Base-by-base conservation (phyloP, 2,888 invertebrate genomes). In the Drosophila lacicola region DNA sequence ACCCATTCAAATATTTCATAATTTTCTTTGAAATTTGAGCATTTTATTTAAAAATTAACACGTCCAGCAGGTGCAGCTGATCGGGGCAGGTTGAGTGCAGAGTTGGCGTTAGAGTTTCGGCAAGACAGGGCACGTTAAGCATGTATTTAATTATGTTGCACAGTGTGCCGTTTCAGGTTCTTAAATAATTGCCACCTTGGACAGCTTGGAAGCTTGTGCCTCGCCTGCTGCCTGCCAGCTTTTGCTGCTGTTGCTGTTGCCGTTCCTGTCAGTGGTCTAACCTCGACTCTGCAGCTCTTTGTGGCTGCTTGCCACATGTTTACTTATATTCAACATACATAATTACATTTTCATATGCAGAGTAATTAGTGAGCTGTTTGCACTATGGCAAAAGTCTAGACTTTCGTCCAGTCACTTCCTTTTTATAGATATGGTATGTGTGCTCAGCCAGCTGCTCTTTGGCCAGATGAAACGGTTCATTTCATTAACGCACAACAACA, bases 291-390 rank as follows among this genome's bases (percentile, higher is more conserved):
- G 61, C 60, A 53, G 62, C 72, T 65, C 62, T 60, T 61, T 75
- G 75, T 55, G 75, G 72, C 72, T 71, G 57, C 67, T 61, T 61
- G 75, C 76, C 75, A 75, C 75, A 75, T 72, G 68, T 65, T 73
- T 77, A 69, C 68, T 61, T 74, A 61, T 67, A 69, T 69, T 53
- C 65, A 65, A 53, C 73, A 76, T 44, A 70, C 77, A 77, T 77
- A 77, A 77, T 77, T 77, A 77, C 77, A 74, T 67, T 77, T 77
- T 77, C 74, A 77, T 77, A 77, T 77, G 57, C 67, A 61, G 53
- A 58, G 77, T 78, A 78, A 78, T 78, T 78, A 78, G 78, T 66
- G 56, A 60, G 42, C 21, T 39, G 54, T 17, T 44, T 17, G 45
- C 64, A 39, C 64, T 36, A 56, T 37, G 34, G 51, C 63, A 51